A percentile compares a stretch with the other conserved stretches of the same genome.
Evolutionary conservation across 2,113 vertebrate species (phyloP).

Genomic region (Dipodomys stephensi): DNA sequence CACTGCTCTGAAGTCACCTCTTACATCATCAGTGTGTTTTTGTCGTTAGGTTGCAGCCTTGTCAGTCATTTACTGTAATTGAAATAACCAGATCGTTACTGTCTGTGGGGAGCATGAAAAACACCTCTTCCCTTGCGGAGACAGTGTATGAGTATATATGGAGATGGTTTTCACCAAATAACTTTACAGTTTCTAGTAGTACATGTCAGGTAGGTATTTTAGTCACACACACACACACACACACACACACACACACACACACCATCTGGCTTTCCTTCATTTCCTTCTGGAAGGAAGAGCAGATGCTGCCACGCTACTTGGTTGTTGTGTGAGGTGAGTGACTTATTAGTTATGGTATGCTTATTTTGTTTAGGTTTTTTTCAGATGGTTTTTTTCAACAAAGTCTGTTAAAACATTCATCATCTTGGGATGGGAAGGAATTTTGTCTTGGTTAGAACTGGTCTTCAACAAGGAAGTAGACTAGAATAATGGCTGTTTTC

Average conservation of each 20-base stretch:
- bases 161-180: conserved; percentile 5
- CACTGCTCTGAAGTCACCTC: too few relatives aligned
- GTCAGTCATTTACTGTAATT: conserved; percentile 50
- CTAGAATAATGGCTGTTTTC: not conserved
- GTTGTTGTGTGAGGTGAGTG: not conserved
- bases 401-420: conserved; percentile 12
- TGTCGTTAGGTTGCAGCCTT: conserved; percentile 41
- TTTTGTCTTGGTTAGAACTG: conserved; percentile 37
- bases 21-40: not conserved
- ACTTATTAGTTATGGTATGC: not conserved
- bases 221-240: not conserved
- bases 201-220: not conserved
- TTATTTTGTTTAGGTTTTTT: not conserved
- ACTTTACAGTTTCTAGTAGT: not conserved
- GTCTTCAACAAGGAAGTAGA: not conserved
- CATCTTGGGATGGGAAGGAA: not conserved
- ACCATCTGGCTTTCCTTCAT: not conserved
- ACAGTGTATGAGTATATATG: not conserved
- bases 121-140: not conserved
- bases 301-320: not conserved
- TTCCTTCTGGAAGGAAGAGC: not conserved
- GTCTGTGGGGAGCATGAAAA: not conserved
- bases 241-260: not conserved
- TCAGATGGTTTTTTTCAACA: conserved; percentile 26
- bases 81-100: conserved; percentile 39